Evolutionary conservation across 2,797 vertebrate species (phyloP), one percentile per base, ranked within the genome.

Genomic region (Melanotaenia trifasciata): DNA sequence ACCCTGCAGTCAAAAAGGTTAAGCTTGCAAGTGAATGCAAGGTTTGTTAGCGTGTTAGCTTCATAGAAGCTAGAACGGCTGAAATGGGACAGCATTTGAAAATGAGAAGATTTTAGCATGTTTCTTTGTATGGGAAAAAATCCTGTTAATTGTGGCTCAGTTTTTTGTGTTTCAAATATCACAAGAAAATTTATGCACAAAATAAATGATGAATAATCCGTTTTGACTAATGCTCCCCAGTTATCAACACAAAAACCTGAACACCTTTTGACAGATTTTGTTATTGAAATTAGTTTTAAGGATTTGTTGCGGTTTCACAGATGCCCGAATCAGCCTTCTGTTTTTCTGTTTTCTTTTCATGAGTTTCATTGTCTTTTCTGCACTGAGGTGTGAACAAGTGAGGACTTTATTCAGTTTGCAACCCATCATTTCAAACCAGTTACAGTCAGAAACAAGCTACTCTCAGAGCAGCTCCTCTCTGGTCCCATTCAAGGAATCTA

Each of bases 201-300:
- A 22, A 45, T 26, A 2, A 64, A 38, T 50, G 18, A 47, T 5
- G 6, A 8, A 20, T 20, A 20, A 45, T 28, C 22, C 3, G 11
- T 53, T 24, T 53, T 53, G 8, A 35, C 5, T 43, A 10, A 33
- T 66, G 70, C 73, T 75, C 73, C 71, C 67, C 76, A 58, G 80
- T 74, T 68, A 63, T 36, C 13, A 2, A 79, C 9, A 57, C 43
- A 47, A 58, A 57, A 13, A 60, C 36, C 13, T 66, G 11, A 54
- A 61, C 22, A 30, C 53, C 8, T 26, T 28, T 56, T 16, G 26
- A 56, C 13, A 28, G 11, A 54, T 53, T 61, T 59, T 24, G 13
- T 22, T 30, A 30, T 20, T 1, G 18, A 50, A 33, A 8, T 36
- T 8, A 45, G 12, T 67, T 63, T 58, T 22, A 51, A 38, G 28